Conservation (phyloP, 2,113 vertebrate genomes). For the Podocnemis expansa region DNA sequence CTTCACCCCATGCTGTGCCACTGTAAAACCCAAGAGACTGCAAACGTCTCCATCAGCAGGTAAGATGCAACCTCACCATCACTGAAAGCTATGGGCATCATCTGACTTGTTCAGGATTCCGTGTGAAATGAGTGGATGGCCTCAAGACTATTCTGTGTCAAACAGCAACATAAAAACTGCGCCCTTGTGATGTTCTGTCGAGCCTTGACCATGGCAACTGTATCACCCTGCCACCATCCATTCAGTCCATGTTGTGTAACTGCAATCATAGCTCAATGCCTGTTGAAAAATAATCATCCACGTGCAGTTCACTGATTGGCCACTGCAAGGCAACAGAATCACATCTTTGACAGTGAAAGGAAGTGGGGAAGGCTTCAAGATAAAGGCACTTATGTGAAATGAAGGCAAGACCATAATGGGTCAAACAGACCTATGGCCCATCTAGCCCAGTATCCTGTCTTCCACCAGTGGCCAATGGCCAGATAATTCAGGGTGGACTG, state of each 20-base stretch:
- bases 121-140: not conserved
- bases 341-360: not conserved
- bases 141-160: not conserved
- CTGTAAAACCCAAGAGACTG: not conserved
- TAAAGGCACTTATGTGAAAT: not conserved
- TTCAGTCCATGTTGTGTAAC: not conserved
- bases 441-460: not conserved
- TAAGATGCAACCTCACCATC: not conserved
- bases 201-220: not conserved
- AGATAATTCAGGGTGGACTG: not conserved
- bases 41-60: not conserved
- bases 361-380: not conserved
- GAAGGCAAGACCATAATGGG: not conserved
- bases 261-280: not conserved
- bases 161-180: not conserved
- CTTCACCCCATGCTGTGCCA: not conserved
- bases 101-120: not conserved
- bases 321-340: not conserved
- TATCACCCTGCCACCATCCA: not conserved
- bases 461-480: not conserved
- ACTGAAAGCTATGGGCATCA: not conserved
- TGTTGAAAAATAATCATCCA: not conserved
- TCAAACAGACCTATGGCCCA: not conserved
- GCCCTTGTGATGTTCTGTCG: not conserved
- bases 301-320: accelerated